These are phyloP conservation scores for Dromococcyx pavoninus DNA, from an alignment of 2,797 vertebrate species.

Conservation along the genomic window DNA sequence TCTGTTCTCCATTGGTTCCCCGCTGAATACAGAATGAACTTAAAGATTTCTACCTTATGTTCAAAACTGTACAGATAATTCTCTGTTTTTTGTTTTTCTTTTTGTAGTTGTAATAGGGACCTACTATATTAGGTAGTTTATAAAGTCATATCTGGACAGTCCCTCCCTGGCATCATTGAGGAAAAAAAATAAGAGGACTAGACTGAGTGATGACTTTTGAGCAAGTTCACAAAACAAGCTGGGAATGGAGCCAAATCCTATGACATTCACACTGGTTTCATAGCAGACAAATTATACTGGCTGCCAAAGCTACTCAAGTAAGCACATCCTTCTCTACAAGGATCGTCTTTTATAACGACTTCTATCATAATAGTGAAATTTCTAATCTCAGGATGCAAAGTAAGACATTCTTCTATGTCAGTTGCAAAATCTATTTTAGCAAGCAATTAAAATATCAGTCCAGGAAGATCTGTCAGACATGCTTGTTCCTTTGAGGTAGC, in stretches of 20 bases:
- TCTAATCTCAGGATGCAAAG: neutral
- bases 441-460: neutral
- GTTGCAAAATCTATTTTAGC: neutral
- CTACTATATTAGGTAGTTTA: neutral
- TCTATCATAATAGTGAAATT: neutral
- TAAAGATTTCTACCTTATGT: conserved; percentile 17
- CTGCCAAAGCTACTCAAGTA: conserved; percentile 18
- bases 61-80: neutral
- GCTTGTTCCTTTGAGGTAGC: neutral
- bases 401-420: neutral
- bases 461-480: neutral
- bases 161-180: neutral
- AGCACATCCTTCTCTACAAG: conserved; percentile 4
- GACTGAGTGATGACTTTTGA: conserved; percentile 27
- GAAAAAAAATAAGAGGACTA: neutral
- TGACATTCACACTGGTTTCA: neutral
- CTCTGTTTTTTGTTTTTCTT: too few species aligned
- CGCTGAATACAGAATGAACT: conserved; percentile 20
- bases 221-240: conserved; percentile 24
- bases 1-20: conserved; percentile 1
- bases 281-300: neutral
- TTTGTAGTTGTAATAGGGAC: neutral
- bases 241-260: conserved; percentile 24
- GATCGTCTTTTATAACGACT: neutral
- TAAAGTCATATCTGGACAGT: neutral